A percentile compares a stretch with the other conserved stretches of the same genome.
Conservation (phyloP, 2,797 vertebrate genomes). For the Lithobates sylvaticus region DNA sequence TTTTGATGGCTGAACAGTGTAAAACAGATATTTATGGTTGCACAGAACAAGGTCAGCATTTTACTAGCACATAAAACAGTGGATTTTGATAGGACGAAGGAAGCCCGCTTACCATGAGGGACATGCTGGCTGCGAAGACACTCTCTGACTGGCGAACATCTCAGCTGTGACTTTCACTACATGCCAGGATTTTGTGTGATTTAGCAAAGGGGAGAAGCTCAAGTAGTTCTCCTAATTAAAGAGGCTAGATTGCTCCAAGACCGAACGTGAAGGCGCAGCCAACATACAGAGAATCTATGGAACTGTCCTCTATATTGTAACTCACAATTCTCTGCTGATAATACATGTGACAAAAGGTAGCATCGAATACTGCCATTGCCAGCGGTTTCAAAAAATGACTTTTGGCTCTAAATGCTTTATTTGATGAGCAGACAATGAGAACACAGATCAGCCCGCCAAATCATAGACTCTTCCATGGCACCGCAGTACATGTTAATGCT, state of each 20-base stretch:
- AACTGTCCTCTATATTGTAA: not conserved
- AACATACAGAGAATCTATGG: conserved; percentile 9
- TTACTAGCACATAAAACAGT: conserved; percentile 48
- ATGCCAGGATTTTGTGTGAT: conserved; percentile 52
- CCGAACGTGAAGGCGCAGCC: not conserved
- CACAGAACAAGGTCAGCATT: conserved; percentile 49
- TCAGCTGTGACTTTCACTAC: conserved; percentile 49
- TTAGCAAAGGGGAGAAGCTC: conserved; percentile 50
- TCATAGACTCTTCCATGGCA: conserved; percentile 26
- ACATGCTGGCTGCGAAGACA: conserved; percentile 39
- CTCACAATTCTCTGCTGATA: not conserved
- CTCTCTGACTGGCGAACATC: conserved; percentile 32
- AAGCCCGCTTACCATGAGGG: conserved; percentile 40
- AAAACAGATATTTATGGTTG: conserved; percentile 41
- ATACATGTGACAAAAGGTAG: conserved; percentile 10
- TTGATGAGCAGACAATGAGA: conserved; percentile 49
- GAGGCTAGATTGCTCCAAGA: conserved; percentile 28
- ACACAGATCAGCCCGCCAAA: conserved; percentile 31
- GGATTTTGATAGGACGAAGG: conserved; percentile 34
- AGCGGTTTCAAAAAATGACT: conserved; percentile 9
- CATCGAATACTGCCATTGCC: not conserved
- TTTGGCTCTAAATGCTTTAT: conserved; percentile 43
- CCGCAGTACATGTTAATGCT: conserved; percentile 21
- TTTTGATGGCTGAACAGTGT: conserved; percentile 37
- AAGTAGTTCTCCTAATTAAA: conserved; percentile 54